A percentile compares a stretch with the other conserved stretches of the same genome.
phyloP scores from a whole-genome alignment of 1,140 invertebrate genomes.

The Andricus grossulariae region DNA sequence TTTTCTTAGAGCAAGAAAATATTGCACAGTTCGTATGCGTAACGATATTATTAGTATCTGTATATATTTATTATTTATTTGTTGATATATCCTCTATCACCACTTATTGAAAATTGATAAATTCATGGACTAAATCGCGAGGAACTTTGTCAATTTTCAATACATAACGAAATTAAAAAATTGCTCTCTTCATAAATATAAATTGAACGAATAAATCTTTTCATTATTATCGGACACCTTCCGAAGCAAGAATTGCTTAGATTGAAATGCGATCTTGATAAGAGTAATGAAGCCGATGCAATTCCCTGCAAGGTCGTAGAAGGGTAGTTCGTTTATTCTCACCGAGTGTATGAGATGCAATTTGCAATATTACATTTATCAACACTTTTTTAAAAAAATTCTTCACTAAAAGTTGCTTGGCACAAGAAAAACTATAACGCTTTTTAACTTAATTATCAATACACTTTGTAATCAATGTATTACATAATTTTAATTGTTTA shows the following conservation, averaged over 20 bases:
- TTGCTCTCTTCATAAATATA: neutral
- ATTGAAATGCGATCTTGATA: conserved; percentile 30
- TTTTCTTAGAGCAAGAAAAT: too few species aligned
- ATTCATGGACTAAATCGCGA: neutral
- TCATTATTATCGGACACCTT: neutral
- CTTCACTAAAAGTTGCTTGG: neutral
- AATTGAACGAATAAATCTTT: conserved; percentile 2
- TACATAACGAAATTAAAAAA: neutral
- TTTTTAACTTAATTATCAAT: too few species aligned
- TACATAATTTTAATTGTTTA: too few species aligned
- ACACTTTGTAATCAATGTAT: too few species aligned
- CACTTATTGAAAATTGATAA: too few species aligned
- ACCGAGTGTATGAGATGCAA: conserved; percentile 11
- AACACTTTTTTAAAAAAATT: neutral
- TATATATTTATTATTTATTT: too few species aligned
- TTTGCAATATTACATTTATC: neutral
- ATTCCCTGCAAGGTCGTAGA: conserved; percentile 17
- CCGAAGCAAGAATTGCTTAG: neutral
- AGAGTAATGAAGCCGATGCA: conserved; percentile 29
- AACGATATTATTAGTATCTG: too few species aligned
- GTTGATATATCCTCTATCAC: too few species aligned
- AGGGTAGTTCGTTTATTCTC: conserved; percentile 19
- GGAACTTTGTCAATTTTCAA: neutral
- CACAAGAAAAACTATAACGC: too few species aligned
- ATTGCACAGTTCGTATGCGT: too few species aligned